Percentiles rank a stretch among this genome's conserved stretches.
These are phyloP conservation scores for Plagodis pulveraria DNA, from an alignment of 2,888 invertebrate genomes.

Conservation along the genomic window DNA sequence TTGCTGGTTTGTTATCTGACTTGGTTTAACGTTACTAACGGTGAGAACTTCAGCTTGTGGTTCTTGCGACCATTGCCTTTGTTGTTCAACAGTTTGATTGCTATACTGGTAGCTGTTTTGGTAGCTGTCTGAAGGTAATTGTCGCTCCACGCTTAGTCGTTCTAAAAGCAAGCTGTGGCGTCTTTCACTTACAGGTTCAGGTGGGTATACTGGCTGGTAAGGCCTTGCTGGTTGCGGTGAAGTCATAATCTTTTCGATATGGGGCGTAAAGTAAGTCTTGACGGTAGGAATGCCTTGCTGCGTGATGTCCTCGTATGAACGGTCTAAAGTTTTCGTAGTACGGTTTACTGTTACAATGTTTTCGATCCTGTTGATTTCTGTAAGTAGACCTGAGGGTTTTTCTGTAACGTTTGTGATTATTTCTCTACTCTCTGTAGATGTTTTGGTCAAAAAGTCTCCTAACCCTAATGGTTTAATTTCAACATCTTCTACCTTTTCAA, in stretches of 20 bases:
- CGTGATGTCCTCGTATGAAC: conserved; percentile 66
- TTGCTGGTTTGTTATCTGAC: conserved; percentile 73
- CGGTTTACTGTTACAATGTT: conserved; percentile 77
- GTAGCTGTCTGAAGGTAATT: conserved; percentile 69
- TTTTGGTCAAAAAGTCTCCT: conserved; percentile 66
- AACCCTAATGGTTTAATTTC: conserved; percentile 78
- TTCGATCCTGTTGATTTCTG: conserved; percentile 75
- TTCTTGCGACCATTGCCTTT: conserved; percentile 66
- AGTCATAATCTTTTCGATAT: conserved; percentile 59
- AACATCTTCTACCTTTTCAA: conserved; percentile 77
- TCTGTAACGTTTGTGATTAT: conserved; percentile 65
- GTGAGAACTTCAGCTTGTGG: conserved; percentile 75
- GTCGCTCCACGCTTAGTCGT: conserved; percentile 74
- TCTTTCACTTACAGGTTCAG: conserved; percentile 66
- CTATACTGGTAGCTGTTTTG: conserved; percentile 58
- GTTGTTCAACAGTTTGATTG: conserved; percentile 64
- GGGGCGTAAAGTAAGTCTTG: conserved; percentile 71
- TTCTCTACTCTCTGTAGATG: conserved; percentile 71
- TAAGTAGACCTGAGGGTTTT: conserved; percentile 60
- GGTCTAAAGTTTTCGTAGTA: conserved; percentile 74
- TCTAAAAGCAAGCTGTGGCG: conserved; percentile 75
- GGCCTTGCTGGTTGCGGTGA: conserved; percentile 64
- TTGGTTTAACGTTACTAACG: conserved; percentile 77
- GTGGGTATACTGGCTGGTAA: conserved; percentile 64
- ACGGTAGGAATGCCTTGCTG: conserved; percentile 68